Evolutionary conservation across 2,113 vertebrate species (phyloP), one percentile per base, ranked within the genome.

Genomic region (Catharus minimus): DNA sequence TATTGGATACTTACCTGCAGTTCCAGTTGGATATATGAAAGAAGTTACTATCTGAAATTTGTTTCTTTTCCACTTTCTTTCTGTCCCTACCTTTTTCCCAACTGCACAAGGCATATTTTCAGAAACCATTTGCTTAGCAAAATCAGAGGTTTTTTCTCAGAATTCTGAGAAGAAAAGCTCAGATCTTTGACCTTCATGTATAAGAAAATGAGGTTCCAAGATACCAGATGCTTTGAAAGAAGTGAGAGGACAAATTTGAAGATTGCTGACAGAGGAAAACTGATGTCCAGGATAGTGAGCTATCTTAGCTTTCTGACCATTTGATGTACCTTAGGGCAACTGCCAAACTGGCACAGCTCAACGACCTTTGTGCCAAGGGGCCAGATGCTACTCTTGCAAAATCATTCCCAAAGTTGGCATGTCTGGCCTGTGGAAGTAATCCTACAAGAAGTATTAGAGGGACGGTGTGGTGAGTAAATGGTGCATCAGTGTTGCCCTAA

Each of bases 321-420:
- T 86, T 86, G 56, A 92, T 77, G 41, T 57, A 58, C 61, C 50
- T 90, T 65, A 60, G 56, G 58, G 86, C 78, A 94, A 41, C n/a
- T 89, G n/a, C 78, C 7, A 11, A 84, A 46, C 65, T 92, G 91
- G 65, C 81, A 58, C 46, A 75, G 43, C 38, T 81, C 36, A 17
- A 60, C 78, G 41, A 66, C 2, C 4, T 53, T 30, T 57, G 36
- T 92, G 88, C 85, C 87, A 91, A 76, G 24, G 61, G 81, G 36
- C 76, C 95, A 95, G 88, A 72, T 94, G 89, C 68, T 91, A 14
- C 56, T 84, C 15, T 74, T 94, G 73, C 73, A 84, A 79, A 92
- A 93, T 47, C 47, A 62, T 73, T 92, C 64, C 81, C 69, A 50
- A 77, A 78, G 19, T 30, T 84, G 46, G 41, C 32, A 33, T 91